These are phyloP conservation scores for Zaprionus obscuricornis DNA, from an alignment of 2,888 invertebrate species.

Conservation along the genomic window DNA sequence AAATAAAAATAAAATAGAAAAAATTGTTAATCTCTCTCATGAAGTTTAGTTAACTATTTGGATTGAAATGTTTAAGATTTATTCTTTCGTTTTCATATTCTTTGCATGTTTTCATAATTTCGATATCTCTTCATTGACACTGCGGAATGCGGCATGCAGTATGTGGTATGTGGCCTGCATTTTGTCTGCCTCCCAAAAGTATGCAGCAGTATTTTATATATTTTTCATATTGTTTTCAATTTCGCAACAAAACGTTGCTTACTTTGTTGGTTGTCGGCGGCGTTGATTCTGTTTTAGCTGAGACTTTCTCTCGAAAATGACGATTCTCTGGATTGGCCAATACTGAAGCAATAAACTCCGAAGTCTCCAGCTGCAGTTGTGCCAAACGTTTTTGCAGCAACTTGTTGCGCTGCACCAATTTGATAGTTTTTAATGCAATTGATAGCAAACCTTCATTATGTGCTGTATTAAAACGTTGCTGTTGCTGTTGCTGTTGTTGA, in stretches of 20 bases:
- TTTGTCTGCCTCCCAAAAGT: slow-evolving; percentile 48
- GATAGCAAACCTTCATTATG: slow-evolving; percentile 85
- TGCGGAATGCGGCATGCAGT: slow-evolving; percentile 15
- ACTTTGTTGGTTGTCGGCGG: slow-evolving; percentile 42
- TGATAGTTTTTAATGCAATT: slow-evolving; percentile 87
- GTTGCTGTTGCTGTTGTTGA: slow-evolving; percentile 25
- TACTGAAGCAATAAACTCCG: slow-evolving; percentile 86
- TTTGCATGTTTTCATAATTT: no score
- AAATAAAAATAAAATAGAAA: no score
- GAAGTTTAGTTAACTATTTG: no score
- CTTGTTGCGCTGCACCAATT: slow-evolving; percentile 86
- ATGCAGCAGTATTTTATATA: slow-evolving; percentile 34
- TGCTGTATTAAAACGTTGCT: slow-evolving; percentile 34
- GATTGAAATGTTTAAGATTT: no score
- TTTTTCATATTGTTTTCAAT: slow-evolving; percentile 29
- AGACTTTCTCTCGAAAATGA: slow-evolving; percentile 74
- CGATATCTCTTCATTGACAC: slow-evolving; percentile 27
- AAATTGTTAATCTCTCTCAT: no score
- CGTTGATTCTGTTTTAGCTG: slow-evolving; percentile 53
- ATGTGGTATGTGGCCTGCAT: slow-evolving; percentile 2
- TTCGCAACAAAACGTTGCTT: slow-evolving; percentile 63
- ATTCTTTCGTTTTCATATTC: no score
- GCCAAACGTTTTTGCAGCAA: slow-evolving; percentile 86
- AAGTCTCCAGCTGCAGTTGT: slow-evolving; percentile 86
- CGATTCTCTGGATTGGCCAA: slow-evolving; percentile 84